phyloP scores from a whole-genome alignment of 1,140 invertebrate genomes.

The Laodelphax striatellus region DNA sequence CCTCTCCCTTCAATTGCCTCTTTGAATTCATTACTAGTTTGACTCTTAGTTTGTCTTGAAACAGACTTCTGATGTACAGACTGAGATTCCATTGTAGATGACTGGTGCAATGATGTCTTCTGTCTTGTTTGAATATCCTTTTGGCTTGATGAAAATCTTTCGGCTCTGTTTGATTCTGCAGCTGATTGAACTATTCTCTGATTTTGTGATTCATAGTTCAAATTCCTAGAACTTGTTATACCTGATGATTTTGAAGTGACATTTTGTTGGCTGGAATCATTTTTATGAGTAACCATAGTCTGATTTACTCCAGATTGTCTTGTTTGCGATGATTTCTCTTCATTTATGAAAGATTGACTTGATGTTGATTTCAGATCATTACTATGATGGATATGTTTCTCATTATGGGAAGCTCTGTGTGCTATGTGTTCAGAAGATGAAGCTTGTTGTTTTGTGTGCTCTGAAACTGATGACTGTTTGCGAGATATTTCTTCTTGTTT shows the following conservation, averaged over 20 bases:
- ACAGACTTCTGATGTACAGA: background rate
- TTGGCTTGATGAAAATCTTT: background rate
- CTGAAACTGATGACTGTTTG: background rate
- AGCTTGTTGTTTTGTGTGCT: background rate
- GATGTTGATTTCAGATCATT: background rate
- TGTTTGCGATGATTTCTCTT: too few species aligned
- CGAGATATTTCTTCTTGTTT: background rate
- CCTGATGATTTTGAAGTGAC: too few species aligned
- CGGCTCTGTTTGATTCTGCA: background rate
- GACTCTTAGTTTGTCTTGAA: slow-evolving; percentile 8
- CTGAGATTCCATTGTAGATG: background rate
- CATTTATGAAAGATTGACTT: background rate
- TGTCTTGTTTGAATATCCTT: background rate
- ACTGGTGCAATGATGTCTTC: background rate
- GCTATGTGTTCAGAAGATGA: too few species aligned
- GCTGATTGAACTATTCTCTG: background rate
- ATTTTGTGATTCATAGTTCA: too few species aligned
- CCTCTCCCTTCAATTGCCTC: slow-evolving; percentile 15
- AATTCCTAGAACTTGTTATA: too few species aligned
- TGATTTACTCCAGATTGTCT: too few species aligned
- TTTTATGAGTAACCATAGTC: too few species aligned
- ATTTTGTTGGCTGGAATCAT: too few species aligned
- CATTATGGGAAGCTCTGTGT: too few species aligned
- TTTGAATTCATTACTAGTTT: slow-evolving; percentile 18
- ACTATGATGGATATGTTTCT: background rate